Conservation (phyloP, 2,888 invertebrate species). For the Hartigia nigra region DNA sequence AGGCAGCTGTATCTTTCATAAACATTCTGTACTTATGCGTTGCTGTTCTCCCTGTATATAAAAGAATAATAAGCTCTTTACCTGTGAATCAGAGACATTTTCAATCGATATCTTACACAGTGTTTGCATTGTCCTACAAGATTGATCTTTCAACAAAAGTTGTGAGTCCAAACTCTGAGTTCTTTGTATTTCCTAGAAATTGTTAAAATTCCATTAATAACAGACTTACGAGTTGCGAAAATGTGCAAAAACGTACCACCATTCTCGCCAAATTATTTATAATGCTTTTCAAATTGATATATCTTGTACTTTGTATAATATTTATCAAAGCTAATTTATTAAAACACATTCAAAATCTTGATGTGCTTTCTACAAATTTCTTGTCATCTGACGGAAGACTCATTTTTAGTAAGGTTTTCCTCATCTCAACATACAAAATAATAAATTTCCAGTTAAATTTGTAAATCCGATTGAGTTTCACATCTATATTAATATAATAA, state of each 20-base stretch:
- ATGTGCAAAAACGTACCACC: not conserved
- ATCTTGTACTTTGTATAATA: not conserved
- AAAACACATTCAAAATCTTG: not conserved
- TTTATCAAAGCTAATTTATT: not conserved
- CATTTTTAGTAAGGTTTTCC: not conserved
- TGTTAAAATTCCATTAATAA: not conserved
- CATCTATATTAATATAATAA: not conserved
- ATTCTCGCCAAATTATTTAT: not conserved
- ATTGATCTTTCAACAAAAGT: not conserved
- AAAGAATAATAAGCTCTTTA: not conserved
- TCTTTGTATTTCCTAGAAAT: not conserved
- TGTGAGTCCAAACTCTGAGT: not conserved
- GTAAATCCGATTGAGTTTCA: not conserved
- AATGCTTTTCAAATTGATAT: not conserved
- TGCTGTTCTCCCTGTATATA: not conserved
- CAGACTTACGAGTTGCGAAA: not conserved
- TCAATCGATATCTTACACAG: not conserved
- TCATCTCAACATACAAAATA: not conserved
- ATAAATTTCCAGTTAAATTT: not conserved
- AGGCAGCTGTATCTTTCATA: conserved; percentile 31
- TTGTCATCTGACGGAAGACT: not conserved
- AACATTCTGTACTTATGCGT: conserved; percentile 7
- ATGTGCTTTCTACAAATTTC: not conserved
- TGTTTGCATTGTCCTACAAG: not conserved
- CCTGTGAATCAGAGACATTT: conserved; percentile 25